These are phyloP conservation scores for Ophion obscuratus DNA, from an alignment of 2,888 invertebrate genomes.

Conservation along the genomic window DNA sequence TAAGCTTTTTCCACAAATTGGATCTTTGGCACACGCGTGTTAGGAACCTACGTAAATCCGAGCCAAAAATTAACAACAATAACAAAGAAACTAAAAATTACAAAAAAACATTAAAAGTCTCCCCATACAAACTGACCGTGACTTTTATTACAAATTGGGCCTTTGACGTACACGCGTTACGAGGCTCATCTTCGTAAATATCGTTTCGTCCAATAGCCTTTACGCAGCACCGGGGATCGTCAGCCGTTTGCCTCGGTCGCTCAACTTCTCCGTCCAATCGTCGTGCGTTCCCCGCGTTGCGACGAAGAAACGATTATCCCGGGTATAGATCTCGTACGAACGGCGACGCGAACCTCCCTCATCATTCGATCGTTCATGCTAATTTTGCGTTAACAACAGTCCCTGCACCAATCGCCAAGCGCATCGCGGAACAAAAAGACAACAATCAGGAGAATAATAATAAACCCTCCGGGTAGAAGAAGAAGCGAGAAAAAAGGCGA, in stretches of 20 bases:
- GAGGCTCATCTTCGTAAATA: background rate
- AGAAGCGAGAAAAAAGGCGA: conserved; percentile 33
- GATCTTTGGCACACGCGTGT: too few relatives aligned
- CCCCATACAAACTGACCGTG: background rate
- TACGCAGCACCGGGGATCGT: background rate
- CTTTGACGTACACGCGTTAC: background rate
- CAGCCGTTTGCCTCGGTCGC: background rate
- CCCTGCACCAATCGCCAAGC: conserved; percentile 69
- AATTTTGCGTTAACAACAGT: conserved; percentile 83
- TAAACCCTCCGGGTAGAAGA: conserved; percentile 18
- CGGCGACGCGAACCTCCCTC: conserved; percentile 6
- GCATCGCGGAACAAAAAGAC: conserved; percentile 9
- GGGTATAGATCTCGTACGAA: conserved; percentile 3
- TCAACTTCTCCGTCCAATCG: conserved; percentile 24
- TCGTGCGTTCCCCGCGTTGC: background rate
- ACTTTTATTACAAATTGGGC: background rate
- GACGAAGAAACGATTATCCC: conserved; percentile 11
- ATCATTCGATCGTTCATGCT: conserved; percentile 82
- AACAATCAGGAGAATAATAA: background rate
- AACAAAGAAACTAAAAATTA: too few relatives aligned
- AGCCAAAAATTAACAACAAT: too few relatives aligned
- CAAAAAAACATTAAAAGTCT: background rate
- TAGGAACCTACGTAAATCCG: too few relatives aligned
- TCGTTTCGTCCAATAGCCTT: conserved; percentile 16
- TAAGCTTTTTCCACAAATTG: background rate